phyloP scores from a whole-genome alignment of 1,140 invertebrate genomes.

The Drosophila elegans region DNA sequence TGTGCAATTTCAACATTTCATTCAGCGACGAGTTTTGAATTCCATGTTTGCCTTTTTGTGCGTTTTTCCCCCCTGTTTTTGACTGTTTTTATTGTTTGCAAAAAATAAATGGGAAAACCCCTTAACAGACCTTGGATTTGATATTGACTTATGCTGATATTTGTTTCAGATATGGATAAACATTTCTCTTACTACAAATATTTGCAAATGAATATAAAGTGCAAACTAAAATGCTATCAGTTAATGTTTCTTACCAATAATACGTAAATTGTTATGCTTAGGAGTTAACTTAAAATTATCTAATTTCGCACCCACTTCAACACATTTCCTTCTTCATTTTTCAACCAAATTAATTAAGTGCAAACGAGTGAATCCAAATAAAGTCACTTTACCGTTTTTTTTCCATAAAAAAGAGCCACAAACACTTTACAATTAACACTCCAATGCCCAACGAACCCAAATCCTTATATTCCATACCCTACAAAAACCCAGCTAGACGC shows the following conservation, averaged over 20 bases:
- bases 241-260: too few relatives aligned
- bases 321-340: background rate
- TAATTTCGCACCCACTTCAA: constrained; percentile 15
- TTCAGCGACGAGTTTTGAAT: constrained; percentile 72
- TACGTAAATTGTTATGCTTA: too few relatives aligned
- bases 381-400: constrained; percentile 58
- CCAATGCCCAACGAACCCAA: constrained; percentile 38
- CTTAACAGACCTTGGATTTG: constrained; percentile 1
- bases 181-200: background rate
- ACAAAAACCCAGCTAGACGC: constrained; percentile 5
- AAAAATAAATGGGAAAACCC: background rate
- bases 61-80: constrained; percentile 11
- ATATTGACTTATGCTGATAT: background rate
- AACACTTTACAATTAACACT: constrained; percentile 69
- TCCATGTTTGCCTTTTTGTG: constrained; percentile 54
- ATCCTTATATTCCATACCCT: background rate
- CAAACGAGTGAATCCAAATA: constrained; percentile 69
- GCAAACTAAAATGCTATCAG: too few relatives aligned
- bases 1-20: constrained; percentile 73
- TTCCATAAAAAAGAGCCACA: constrained; percentile 9
- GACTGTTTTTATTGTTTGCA: constrained; percentile 18
- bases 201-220: too few relatives aligned
- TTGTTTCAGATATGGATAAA: background rate
- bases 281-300: constrained; percentile 1
- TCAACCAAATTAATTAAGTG: constrained; percentile 71